Percentiles rank a stretch among this genome's conserved stretches.
These are phyloP conservation scores for Isoperla grammatica DNA, from an alignment of 2,888 invertebrate species.

Conservation along the genomic window DNA sequence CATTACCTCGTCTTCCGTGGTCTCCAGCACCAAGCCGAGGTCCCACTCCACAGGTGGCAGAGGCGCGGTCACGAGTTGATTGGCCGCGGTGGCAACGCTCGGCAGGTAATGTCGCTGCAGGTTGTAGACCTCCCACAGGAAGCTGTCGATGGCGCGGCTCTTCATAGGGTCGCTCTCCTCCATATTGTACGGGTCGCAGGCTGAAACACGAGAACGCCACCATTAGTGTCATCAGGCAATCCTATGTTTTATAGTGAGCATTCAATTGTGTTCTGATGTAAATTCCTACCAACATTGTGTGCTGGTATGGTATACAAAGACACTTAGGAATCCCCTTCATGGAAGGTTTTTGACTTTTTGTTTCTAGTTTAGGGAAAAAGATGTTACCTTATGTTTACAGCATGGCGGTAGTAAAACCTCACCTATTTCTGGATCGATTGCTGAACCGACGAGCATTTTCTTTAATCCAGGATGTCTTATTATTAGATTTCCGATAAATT, in stretches of 20 bases:
- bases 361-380: too few species aligned
- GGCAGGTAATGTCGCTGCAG: slow-evolving; percentile 70
- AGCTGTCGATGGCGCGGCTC: slow-evolving; percentile 79
- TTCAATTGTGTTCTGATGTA: too few species aligned
- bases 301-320: too few species aligned
- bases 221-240: too few species aligned
- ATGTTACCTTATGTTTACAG: too few species aligned
- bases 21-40: slow-evolving; percentile 58
- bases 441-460: slow-evolving; percentile 46
- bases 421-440: slow-evolving; percentile 15
- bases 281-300: too few species aligned
- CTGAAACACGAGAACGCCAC: slow-evolving; percentile 41
- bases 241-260: too few species aligned
- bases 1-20: slow-evolving; percentile 58
- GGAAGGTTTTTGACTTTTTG: too few species aligned
- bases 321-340: too few species aligned
- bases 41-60: slow-evolving; percentile 65
- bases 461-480: slow-evolving; percentile 79
- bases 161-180: slow-evolving; percentile 72
- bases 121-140: slow-evolving; percentile 86
- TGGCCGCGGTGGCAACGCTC: slow-evolving; percentile 63
- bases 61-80: slow-evolving; percentile 59
- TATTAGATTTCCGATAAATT: slow-evolving; percentile 80
- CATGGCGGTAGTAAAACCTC: too few species aligned
- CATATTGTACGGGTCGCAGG: slow-evolving; percentile 76